Evolutionary conservation across 2,113 vertebrate genomes (phyloP), one percentile per base, ranked within the genome.

Genomic region (Psephotus haematonotus): DNA sequence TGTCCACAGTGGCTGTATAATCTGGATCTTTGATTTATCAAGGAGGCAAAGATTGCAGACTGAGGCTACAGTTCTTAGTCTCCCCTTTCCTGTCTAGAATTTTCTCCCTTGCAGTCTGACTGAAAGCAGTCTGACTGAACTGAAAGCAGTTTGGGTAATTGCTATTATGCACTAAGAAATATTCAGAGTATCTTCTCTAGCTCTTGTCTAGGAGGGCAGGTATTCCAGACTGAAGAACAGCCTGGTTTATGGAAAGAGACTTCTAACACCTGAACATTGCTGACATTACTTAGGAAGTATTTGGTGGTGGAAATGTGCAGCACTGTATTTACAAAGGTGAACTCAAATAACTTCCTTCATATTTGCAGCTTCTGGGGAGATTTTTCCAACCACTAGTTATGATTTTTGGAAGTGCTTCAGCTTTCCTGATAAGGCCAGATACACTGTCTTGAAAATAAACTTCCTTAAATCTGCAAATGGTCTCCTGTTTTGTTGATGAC

Each of bases 391-490:
- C 23, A 9, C 13, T 83, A 37, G 71, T 55, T 60, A 55, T 1
- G 39, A 47, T 67, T 95, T 86, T 86, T 89, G 77, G 83, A 88
- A 91, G 46, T 44, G 43, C 44, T 91, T 90, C 86, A 70, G 49
- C 46, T 70, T 74, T 86, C 18, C 86, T 93, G 88, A 91, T 91
- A 94, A 95, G 64, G 47, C 50, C 68, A 88, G 76, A 75, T 91
- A 57, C 3, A 4, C 62, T 41, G 75, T 39, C 78, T 85, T 90
- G 79, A 77, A 90, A 93, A 72, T 46, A 57, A 82, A 82, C 86
- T 93, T 90, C 60, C 81, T 82, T 79, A 76, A 50, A 31, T 86
- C 62, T 76, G 69, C 52, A 41, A 55, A 37, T 41, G 19, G 7
- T 90, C 68, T 89, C 63, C 84, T 80, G 53, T 88, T 85, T 23